Conservation (phyloP, 2,888 invertebrate species). For the Acanthococcus lagerstroemiae region DNA sequence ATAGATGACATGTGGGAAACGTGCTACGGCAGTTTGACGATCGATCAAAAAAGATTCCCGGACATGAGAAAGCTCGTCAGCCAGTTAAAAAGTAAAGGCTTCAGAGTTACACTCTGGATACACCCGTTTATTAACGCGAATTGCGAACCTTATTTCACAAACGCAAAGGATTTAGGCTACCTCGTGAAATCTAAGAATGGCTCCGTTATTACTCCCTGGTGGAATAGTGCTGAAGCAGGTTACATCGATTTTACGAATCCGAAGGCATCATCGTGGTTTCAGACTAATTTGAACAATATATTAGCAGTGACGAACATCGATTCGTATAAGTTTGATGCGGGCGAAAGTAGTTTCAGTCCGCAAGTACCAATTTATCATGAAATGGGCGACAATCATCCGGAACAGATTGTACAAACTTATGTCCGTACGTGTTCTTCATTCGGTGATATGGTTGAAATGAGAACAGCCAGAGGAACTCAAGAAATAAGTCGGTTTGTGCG, state of each 20-base stretch:
- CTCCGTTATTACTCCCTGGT: slow-evolving; percentile 42
- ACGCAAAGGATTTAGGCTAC: slow-evolving; percentile 47
- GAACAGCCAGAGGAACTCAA: slow-evolving; percentile 60
- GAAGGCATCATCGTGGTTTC: slow-evolving; percentile 44
- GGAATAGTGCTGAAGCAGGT: slow-evolving; percentile 46
- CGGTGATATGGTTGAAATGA: slow-evolving; percentile 55
- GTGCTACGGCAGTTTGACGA: slow-evolving; percentile 63
- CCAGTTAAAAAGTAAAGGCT: slow-evolving; percentile 50
- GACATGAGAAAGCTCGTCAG: slow-evolving; percentile 53
- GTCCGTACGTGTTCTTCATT: slow-evolving; percentile 48
- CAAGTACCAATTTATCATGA: slow-evolving; percentile 5
- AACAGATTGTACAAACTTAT: slow-evolving; percentile 42
- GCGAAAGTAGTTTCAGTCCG: slow-evolving; percentile 45
- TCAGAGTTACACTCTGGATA: slow-evolving; percentile 69
- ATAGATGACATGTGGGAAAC: slow-evolving; percentile 83
- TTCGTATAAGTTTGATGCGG: slow-evolving; percentile 72
- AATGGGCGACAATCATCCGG: slow-evolving; percentile 18
- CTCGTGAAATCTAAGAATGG: slow-evolving; percentile 43
- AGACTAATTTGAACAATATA: slow-evolving; percentile 45
- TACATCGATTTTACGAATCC: slow-evolving; percentile 61
- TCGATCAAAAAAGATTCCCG: slow-evolving; percentile 59
- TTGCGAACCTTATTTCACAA: slow-evolving; percentile 52
- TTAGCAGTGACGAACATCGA: slow-evolving; percentile 55
- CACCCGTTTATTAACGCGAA: slow-evolving; percentile 75
- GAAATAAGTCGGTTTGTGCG: slow-evolving; percentile 59